Evolutionary conservation across 2,113 vertebrate species (phyloP), one percentile per base, ranked within the genome.

Genomic region (Tragelaphus buxtoni): DNA sequence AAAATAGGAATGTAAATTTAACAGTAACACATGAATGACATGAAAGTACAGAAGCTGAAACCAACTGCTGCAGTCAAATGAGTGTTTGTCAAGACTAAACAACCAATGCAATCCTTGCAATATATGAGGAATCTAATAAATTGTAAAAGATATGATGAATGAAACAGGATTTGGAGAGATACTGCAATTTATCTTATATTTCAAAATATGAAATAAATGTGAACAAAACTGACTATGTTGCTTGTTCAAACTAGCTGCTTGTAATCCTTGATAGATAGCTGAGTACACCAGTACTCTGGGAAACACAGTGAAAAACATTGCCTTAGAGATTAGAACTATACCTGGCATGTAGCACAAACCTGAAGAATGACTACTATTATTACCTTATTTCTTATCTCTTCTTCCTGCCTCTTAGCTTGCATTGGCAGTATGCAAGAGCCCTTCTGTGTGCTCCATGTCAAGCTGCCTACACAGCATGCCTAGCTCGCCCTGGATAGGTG

Each of bases 1-100:
- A 58, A 86, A 90, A 63, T 93, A 81, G 35, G 28, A 96, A 95
- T 18, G 1, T 17, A 90, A 95, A 76, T 76, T 88, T 81, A 94
- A 84, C 10, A 90, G 42, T 63, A 85, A 94, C 17, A 60, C 47
- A 35, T 58, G 61, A 95, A 82, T 63, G 28, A 76, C 39, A 86
- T 49, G 18, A 65, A 94, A 89, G 26, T 63, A 65, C 32, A 94
- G 85, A 81, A 76, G 9, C 32, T 65, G 87, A 90, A 84, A 84
- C 77, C 55, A 94, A 80, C 6, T 63, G 17, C 6, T 24, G 24
- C 32, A 72, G 20, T 91, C 47, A 72, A 86, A 42, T 80, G 72
- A 88, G 87, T 74, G 45, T 63, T 47, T 92, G 63, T 32, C 65
- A 83, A 61, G 35, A 47, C 45, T 53, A 82, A 92, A 61, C 22